Base-by-base conservation (phyloP, 1,140 invertebrate genomes). In the Oryzaephilus surinamensis region DNA sequence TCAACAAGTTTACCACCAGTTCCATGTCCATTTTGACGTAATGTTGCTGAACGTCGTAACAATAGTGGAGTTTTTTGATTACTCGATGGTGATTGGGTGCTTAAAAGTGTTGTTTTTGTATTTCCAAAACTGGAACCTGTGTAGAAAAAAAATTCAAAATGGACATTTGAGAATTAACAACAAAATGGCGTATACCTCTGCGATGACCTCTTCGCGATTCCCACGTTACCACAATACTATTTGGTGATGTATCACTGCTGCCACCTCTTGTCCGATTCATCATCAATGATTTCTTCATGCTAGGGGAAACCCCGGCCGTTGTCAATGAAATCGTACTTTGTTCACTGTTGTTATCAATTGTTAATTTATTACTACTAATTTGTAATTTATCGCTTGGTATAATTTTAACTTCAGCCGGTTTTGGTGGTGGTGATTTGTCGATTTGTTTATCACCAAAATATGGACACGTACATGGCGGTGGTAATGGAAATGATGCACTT, bases 401-500 rank as follows among this genome's bases (percentile, higher is more conserved):
- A 1, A 74, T 74, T 43, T 70, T 71, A 1, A 74, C 63, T 48
- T 74, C 72, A 2, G 62, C 53, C 1, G 60, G 63, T 7, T 61
- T 59, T 0, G 63, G 60, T 1, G 63, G 48, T 6, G 56, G 44
- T 13, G 43, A 55, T 51, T 67, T 67, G 18, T 71, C 69, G 2
- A 55, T 48, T 50, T 58, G 70, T 36, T 70, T 66, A 41, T 78
- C 71, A 1, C 80, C 79, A 50, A 86, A 84, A 48, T 84, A 84
- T 0, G 82, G 80, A 51, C 81, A 82, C 0, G 79, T 82, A 56
- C 81, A 86, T 0, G 80, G 77, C 2, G 79, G 77, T 1, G 79
- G 78, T 17, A 83, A 50, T 6, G 72, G 60, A 15, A 77, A 50
- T 2, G 56, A 41, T 15, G 29, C 27, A 30, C 35, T 52, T 33